Evolutionary conservation across 1,140 invertebrate genomes (phyloP), one percentile per base, ranked within the genome.

Genomic region (Caenorhabditis tropicalis): DNA sequence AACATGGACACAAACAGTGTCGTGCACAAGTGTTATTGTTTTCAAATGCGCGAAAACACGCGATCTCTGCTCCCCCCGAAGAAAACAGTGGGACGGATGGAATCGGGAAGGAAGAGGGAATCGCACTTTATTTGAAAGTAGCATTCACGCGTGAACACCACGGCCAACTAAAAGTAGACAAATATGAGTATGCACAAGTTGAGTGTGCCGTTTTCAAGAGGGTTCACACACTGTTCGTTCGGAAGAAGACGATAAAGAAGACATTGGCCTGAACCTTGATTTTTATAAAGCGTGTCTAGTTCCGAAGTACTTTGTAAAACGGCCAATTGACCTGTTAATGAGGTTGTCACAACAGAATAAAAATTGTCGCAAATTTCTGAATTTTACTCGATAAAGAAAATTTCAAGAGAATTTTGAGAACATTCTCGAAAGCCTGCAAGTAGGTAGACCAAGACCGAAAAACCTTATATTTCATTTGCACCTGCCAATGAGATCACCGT

Each of bases 111-210:
- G 19, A 12, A 24, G n/a, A 36, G n/a, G 21, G 21, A 46, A 65
- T 74, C 65, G 65, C 65, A 74, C 65, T 74, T 74, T 74, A 74
- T 74, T 74, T 74, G 65, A 74, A 74, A 46, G 65, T 74, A 74
- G 65, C 65, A 74, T 74, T 74, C 65, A 74, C 65, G 65, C 65
- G 65, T 74, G 65, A 74, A 74, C 65, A 74, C 65, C 36, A 24
- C 31, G 33, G 19, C 60, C 60, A 46, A 74, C 33, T 24, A 43
- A 27, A 74, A 39, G 65, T 74, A 74, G 65, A 74, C 65, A 74
- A 74, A 74, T 74, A 74, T 74, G 36, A 74, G 36, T 74, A 74
- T 43, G 65, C 65, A 74, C 65, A 74, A 74, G 65, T 74, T 74
- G 65, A 74, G 65, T 74, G 36, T 43, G 65, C 12, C 65, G 36